These are phyloP conservation scores for Trinectes maculatus DNA, from an alignment of 2,113 vertebrate species.

Conservation along the genomic window DNA sequence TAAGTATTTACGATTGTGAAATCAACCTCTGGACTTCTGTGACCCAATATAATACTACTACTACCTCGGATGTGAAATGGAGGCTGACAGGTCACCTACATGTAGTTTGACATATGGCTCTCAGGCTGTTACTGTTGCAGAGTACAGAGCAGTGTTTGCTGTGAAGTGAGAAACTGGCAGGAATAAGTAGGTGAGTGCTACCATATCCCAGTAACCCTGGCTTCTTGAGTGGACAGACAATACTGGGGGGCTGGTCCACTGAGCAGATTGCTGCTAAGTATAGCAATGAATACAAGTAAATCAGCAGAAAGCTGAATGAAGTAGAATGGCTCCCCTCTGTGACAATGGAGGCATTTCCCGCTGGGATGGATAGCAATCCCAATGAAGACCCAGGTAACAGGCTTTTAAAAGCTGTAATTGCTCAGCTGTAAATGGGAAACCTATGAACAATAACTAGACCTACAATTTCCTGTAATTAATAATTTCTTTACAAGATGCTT, in stretches of 20 bases:
- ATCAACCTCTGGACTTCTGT: neutral
- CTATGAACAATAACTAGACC: constrained; percentile 69
- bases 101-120: constrained; percentile 40
- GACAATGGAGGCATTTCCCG: constrained; percentile 77
- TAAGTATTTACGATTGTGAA: neutral
- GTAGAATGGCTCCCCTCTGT: constrained; percentile 73
- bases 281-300: constrained; percentile 73
- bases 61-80: neutral
- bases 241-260: constrained; percentile 37
- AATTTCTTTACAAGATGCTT: constrained; percentile 71
- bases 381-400: constrained; percentile 74
- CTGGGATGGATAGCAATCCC: constrained; percentile 71
- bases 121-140: constrained; percentile 31
- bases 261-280: constrained; percentile 75
- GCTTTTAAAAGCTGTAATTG: constrained; percentile 76
- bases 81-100: constrained; percentile 10
- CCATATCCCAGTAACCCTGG: constrained; percentile 64
- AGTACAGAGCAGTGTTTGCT: constrained; percentile 44
- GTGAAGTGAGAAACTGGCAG: constrained; percentile 50
- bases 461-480: constrained; percentile 78
- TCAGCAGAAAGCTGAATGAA: constrained; percentile 56
- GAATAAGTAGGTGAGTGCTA: constrained; percentile 37
- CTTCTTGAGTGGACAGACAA: constrained; percentile 69
- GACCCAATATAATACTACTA: too few species aligned
- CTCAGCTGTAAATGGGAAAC: constrained; percentile 67